These are phyloP conservation scores for Plectrocnemia conspersa DNA, from an alignment of 1,140 invertebrate genomes.

Conservation along the genomic window DNA sequence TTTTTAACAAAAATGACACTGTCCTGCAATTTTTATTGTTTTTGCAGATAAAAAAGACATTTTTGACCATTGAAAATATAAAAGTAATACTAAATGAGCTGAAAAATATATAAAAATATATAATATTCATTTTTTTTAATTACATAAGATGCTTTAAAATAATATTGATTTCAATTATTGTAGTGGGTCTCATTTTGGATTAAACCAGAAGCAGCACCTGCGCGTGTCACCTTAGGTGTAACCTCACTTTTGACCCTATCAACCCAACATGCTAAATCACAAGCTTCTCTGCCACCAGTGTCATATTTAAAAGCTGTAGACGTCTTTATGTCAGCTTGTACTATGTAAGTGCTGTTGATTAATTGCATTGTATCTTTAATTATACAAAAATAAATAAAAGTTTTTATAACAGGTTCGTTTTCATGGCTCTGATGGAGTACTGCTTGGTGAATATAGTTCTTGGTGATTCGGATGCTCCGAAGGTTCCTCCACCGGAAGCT, in stretches of 20 bases:
- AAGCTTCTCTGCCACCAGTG: constrained; percentile 81
- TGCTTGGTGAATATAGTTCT: constrained; percentile 86
- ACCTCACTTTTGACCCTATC: constrained; percentile 85
- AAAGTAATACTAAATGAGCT: no score
- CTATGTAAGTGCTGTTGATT: constrained; percentile 55
- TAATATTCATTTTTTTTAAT: no score
- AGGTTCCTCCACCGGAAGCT: constrained; percentile 24
- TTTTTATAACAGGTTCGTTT: constrained; percentile 66
- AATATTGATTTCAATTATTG: constrained; percentile 30
- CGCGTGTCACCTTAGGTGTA: constrained; percentile 83
- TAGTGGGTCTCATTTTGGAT: constrained; percentile 94
- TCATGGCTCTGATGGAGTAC: constrained; percentile 92
- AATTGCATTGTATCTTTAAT: neutral
- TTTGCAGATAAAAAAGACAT: no score
- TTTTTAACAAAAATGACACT: no score
- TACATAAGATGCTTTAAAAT: no score
- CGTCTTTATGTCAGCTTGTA: constrained; percentile 88
- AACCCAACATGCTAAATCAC: constrained; percentile 87
- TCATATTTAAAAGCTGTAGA: constrained; percentile 88
- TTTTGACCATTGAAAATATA: no score
- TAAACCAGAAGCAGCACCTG: constrained; percentile 82
- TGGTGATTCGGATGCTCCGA: constrained; percentile 59
- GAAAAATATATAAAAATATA: no score
- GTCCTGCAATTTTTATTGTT: no score
- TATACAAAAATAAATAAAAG: neutral